Conservation (phyloP, 2,797 vertebrate species). For the Artibeus jamaicensis region DNA sequence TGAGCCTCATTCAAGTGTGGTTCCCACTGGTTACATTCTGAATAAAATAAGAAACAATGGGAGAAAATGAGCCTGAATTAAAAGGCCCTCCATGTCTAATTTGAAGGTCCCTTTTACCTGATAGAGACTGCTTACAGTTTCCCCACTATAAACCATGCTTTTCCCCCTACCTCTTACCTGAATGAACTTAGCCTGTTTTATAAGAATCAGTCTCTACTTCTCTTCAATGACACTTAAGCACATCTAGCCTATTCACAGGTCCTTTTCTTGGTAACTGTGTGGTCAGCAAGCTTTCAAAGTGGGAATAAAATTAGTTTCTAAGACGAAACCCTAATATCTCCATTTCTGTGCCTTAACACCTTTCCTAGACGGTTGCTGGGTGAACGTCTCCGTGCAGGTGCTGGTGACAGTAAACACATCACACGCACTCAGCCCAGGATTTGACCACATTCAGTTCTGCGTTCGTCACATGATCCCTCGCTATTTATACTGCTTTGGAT, state of each 20-base stretch:
- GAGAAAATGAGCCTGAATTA: background rate
- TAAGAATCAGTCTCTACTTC: background rate
- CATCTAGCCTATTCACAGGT: background rate
- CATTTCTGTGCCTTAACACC: background rate
- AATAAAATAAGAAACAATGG: background rate
- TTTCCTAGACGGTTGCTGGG: background rate
- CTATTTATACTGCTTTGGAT: conserved; percentile 72
- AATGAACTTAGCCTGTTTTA: background rate
- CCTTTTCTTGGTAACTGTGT: background rate
- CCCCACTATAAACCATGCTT: background rate
- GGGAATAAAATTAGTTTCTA: background rate
- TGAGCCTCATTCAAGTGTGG: background rate
- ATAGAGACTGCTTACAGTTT: background rate
- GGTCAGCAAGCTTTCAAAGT: background rate
- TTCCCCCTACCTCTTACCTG: background rate
- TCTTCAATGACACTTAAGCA: background rate
- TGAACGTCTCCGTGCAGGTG: background rate
- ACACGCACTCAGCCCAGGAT: background rate
- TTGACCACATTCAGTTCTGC: conserved; percentile 18
- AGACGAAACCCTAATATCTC: background rate
- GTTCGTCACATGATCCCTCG: conserved; percentile 55
- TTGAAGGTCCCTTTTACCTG: background rate
- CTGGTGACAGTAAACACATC: conserved; percentile 31
- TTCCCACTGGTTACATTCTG: background rate
- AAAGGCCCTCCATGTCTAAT: background rate